Evolutionary conservation across 1,140 invertebrate genomes (phyloP), one percentile per base, ranked within the genome.

Genomic region (Anoplolepis gracilipes): DNA sequence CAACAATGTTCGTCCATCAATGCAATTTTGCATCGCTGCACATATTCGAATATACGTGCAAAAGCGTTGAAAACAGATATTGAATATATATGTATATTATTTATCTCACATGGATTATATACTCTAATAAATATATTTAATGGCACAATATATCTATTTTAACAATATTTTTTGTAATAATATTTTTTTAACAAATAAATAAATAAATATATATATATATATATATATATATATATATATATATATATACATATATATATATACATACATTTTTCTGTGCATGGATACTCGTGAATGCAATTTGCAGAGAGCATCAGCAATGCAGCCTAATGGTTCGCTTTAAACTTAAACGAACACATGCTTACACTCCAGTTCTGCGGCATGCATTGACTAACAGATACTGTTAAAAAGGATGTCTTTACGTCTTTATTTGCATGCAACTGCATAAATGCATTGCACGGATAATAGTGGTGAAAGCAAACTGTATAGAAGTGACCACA

Each of bases 401-500:
- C 65, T 75, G 75, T 85, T 65, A 72, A 70, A 33, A 42, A 65
- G 73, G 61, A 19, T 75, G 46, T 90, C 75, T 87, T 84, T 82
- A 85, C 76, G 76, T 88, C 69, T 72, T 82, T 81, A 65, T 53
- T 25, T 61, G 59, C 76, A 77, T 88, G 87, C 86, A 79, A 88
- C 73, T 87, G 87, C 84, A 86, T 88, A 88, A 88, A 90, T 86
- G 84, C 33, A 70, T 73, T 30, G 81, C 13, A 16, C 53, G 59
- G 76, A 87, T 75, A 82, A 49, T 55, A 64, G 39, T 36, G 81
- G 49, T 22, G 53, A 42, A 62, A 84, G 62, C 49, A 36, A 82
- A 75, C 53, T 22, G 46, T 70, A 28, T 11, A 10, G 61, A 73
- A 46, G 36, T 53, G 55, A 64, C 72, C 25, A 16, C 33, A 36